Conservation (phyloP, 2,113 vertebrate genomes). For the Cavia porcellus region DNA sequence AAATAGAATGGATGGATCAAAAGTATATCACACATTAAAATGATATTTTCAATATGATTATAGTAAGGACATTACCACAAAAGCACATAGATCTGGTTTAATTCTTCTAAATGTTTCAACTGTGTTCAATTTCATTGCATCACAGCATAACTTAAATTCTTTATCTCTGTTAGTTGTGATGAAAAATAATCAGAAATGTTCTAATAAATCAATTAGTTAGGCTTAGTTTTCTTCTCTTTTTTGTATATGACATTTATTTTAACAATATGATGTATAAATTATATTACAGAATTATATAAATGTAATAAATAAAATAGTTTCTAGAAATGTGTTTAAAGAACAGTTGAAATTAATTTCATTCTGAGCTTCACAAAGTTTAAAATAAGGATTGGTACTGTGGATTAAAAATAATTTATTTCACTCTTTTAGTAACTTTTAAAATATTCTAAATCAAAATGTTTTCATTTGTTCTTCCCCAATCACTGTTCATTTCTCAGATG, state of each 20-base stretch:
- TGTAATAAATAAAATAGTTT: background rate
- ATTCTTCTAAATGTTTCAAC: background rate
- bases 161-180: background rate
- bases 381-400: conserved; percentile 68
- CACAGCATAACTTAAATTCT: background rate
- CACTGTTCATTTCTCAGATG: conserved; percentile 47
- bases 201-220: background rate
- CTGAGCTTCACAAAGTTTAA: conserved; percentile 66
- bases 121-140: background rate
- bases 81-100: background rate
- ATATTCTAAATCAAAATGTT: conserved; percentile 41
- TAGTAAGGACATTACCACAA: background rate
- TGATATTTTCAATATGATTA: background rate
- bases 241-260: background rate
- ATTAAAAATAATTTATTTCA: conserved; percentile 76
- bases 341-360: background rate
- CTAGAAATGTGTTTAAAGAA: background rate
- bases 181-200: background rate
- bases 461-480: conserved; percentile 51
- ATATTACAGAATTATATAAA: background rate
- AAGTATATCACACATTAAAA: background rate
- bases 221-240: background rate
- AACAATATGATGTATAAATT: background rate
- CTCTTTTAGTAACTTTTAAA: conserved; percentile 64
- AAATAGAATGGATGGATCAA: background rate